These are phyloP conservation scores for Corythoichthys intestinalis DNA, from an alignment of 2,113 vertebrate species.

Conservation along the genomic window DNA sequence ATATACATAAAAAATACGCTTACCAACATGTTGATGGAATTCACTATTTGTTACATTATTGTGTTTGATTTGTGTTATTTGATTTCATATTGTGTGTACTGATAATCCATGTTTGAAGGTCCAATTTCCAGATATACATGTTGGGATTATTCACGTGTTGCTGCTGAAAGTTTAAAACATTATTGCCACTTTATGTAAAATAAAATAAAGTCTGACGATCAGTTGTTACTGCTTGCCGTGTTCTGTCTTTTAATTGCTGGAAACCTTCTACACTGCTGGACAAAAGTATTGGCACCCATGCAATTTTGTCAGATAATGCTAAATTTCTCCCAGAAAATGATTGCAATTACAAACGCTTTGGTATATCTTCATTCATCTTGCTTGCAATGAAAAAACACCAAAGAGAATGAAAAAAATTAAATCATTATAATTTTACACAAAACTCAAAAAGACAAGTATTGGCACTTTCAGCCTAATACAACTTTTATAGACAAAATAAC, in stretches of 20 bases:
- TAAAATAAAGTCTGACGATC: background rate
- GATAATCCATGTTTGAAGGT: background rate
- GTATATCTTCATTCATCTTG: too few relatives aligned
- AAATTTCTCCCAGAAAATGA: too few relatives aligned
- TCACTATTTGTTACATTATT: background rate
- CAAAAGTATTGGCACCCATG: too few relatives aligned
- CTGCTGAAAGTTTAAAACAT: conserved; percentile 4
- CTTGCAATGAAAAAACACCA: too few relatives aligned
- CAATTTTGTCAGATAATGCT: too few relatives aligned
- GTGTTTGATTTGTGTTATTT: conserved; percentile 2
- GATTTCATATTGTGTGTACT: background rate
- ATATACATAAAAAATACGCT: background rate
- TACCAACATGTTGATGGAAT: background rate
- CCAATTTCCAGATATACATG: background rate
- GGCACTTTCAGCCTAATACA: too few relatives aligned
- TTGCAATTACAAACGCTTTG: too few relatives aligned
- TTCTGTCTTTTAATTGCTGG: background rate
- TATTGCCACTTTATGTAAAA: conserved; percentile 1
- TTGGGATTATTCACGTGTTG: background rate
- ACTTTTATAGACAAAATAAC: too few relatives aligned
- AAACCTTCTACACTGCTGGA: background rate
- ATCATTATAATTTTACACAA: too few relatives aligned
- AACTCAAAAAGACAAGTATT: too few relatives aligned
- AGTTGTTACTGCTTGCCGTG: background rate
- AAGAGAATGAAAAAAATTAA: too few relatives aligned